A percentile compares a stretch with the other conserved stretches of the same genome.
Conservation (phyloP, 2,888 invertebrate species). For the Lysandra bellargus region DNA sequence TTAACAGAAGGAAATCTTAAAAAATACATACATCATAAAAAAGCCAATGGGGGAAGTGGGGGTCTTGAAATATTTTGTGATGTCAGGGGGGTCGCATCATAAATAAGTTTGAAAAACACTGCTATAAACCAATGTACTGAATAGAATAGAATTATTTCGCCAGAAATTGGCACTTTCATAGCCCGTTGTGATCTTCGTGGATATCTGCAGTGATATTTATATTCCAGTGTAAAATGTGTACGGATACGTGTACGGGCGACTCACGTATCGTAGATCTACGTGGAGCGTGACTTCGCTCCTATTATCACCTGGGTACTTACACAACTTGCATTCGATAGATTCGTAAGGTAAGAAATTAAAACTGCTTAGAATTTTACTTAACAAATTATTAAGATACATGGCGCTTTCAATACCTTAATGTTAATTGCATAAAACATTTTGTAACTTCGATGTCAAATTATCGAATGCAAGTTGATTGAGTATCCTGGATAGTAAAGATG, state of each 20-base stretch:
- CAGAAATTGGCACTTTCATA: background rate
- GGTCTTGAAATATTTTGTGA: no score
- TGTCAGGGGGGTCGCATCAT: no score
- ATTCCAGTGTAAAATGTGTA: background rate
- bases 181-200: background rate
- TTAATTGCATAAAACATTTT: no score
- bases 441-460: no score
- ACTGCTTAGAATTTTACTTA: background rate
- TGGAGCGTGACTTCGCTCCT: constrained; percentile 1
- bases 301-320: background rate
- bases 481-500: no score
- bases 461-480: no score
- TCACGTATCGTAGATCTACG: background rate
- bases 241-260: background rate
- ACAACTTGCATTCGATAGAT: background rate
- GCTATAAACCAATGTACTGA: background rate
- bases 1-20: no score
- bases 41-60: no score
- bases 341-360: background rate
- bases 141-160: background rate
- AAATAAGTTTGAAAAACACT: no score
- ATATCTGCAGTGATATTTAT: background rate
- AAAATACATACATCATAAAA: no score
- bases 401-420: no score
- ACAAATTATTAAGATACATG: background rate